Base-by-base conservation (phyloP, 1,140 invertebrate species). In the Thaumatotibia leucotreta region DNA sequence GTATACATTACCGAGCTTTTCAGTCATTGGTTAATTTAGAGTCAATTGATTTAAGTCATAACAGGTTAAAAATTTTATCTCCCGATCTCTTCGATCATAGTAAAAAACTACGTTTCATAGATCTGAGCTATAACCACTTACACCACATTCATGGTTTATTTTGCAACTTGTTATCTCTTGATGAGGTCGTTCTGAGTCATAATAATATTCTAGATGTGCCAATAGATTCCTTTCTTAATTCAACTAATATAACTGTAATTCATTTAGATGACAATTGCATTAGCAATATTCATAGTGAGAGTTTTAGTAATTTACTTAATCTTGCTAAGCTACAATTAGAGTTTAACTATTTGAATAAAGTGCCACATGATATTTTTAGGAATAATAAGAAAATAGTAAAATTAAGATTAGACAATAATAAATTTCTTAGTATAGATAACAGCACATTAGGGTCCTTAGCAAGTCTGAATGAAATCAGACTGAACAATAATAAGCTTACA, bases 121-220 rank as follows among this genome's bases (percentile, higher is more conserved):
- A 98, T 83, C 84, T 98, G 33, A 97, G 96, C 76, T 95, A 97
- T 83, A 98, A 98, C 89, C 97, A 98, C 82, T 93, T 98, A 23
- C 97, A 98, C 83, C 95, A 96, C 64, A 95, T 98, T 11, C 93
- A 94, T 31, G 96, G 96, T 0, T 92, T 97, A 5, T 97, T 98
- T 79, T 93, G 94, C 27, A 94, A 95, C 77, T 88, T 98, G 61
- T 94, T 95, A 0, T 95, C 96, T 72, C 86, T 98, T 1, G 92
- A 93, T 24, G 94, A 95, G 84, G 88, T 98, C n/a, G 96, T 97
- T 79, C 90, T 98, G 35, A 95, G 96, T 27, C 95, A 97, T 83
- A 98, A 98, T 83, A 98, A 98, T 83, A 96, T 98, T 68, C 90
- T 97, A 22, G 96, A 97, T 88, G 93, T 98, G 74, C 95, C 95